Evolutionary conservation across 2,113 vertebrate genomes (phyloP), one percentile per base, ranked within the genome.

Genomic region (Callipepla squamata): DNA sequence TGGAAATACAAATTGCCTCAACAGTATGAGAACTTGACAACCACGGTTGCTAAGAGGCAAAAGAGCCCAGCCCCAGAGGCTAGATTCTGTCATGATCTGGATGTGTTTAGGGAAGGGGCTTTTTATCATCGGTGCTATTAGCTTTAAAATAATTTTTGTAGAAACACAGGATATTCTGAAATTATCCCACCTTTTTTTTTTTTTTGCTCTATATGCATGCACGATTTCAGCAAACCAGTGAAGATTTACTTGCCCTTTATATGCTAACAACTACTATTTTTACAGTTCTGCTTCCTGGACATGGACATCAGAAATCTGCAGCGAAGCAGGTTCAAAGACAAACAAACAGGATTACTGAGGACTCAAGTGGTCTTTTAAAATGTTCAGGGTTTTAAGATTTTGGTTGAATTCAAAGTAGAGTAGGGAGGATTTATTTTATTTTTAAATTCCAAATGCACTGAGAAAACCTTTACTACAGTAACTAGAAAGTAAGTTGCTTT

Each of bases 251-350:
- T n/a, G 40, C 12, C 47, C 61, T 91, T 76, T 32, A 11, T 48
- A 44, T 23, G 21, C 74, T 5, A 70, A 44, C 30, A 47, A 62
- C 22, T 58, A 8, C 11, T 68, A 11, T 40, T 69, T 78, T 48
- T 53, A 70, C 18, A 72, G 50, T 48, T 93, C 47, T 1, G 1
- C 73, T 66, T 81, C 51, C 77, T 62, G n/a, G 69, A 89, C 26
- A 57, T 73, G 50, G 42, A 86, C 73, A 67, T 62, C 21, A 90
- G 69, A 92, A 91, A 94, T 76, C 69, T 90, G 73, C 66, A 86
- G 34, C 65, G 36, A 72, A 92, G 91, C 48, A 21, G 23, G 57
- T 74, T 76, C 11, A 30, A 62, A 70, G 55, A 30, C 38, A 59
- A 74, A 4, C 16, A 69, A 51, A 7, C 10, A 70, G 28, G 25